Percentiles rank a stretch among this genome's conserved stretches.
Conservation (phyloP, 2,888 invertebrate species). For the Bellardia pandia region DNA sequence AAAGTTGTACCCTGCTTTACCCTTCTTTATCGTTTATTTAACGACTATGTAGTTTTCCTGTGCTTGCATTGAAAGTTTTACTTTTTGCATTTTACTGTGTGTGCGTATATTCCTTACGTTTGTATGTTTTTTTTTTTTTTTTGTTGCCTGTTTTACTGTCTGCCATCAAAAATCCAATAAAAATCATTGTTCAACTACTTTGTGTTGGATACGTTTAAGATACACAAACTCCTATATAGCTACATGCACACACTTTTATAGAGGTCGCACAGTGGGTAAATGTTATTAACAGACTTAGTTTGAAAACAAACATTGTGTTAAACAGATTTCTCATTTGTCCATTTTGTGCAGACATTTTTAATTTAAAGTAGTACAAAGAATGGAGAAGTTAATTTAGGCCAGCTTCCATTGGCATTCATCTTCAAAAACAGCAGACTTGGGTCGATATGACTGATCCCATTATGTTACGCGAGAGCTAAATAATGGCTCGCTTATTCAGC, state of each 20-base stretch:
- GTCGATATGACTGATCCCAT: too few species aligned
- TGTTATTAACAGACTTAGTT: too few species aligned
- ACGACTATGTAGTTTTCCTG: conserved; percentile 13
- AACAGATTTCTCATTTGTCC: too few species aligned
- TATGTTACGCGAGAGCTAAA: too few species aligned
- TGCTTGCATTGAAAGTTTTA: conserved; percentile 26
- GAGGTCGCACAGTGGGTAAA: conserved; percentile 38
- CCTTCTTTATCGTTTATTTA: not conserved
- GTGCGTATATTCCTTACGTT: conserved; percentile 18
- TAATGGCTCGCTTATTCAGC: too few species aligned
- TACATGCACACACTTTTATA: conserved; percentile 8
- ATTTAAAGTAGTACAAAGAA: too few species aligned
- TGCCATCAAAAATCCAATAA: conserved; percentile 69
- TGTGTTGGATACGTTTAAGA: conserved; percentile 53
- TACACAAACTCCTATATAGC: not conserved
- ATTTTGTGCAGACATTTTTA: too few species aligned
- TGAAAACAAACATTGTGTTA: too few species aligned
- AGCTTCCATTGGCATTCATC: too few species aligned
- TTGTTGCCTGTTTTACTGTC: conserved; percentile 49
- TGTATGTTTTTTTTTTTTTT: conserved; percentile 12
- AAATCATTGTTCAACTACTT: conserved; percentile 67
- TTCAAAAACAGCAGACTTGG: too few species aligned
- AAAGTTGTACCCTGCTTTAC: conserved; percentile 8
- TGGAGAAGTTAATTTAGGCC: too few species aligned
- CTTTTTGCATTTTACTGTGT: conserved; percentile 3